Conservation (phyloP, 2,888 invertebrate species). For the Lycia hirtaria region DNA sequence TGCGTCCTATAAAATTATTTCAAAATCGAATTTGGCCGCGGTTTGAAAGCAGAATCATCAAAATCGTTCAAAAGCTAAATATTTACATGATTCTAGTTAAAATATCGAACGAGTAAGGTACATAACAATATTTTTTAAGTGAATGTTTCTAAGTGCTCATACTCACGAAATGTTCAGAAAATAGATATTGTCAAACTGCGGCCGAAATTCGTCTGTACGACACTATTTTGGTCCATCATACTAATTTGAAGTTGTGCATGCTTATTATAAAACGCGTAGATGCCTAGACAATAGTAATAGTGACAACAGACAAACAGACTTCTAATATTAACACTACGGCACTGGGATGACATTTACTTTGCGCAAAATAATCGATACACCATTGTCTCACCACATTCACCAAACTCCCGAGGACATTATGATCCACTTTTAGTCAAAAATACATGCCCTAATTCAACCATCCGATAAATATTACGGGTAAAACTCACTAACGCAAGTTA, state of each 20-base stretch:
- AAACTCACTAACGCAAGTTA: slow-evolving; percentile 53
- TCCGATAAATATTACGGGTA: slow-evolving; percentile 40
- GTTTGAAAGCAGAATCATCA: neutral
- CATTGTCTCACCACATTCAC: slow-evolving; percentile 84
- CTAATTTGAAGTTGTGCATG: slow-evolving; percentile 76
- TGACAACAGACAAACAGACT: slow-evolving; percentile 81
- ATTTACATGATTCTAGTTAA: neutral
- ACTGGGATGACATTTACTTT: slow-evolving; percentile 84
- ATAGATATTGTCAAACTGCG: slow-evolving; percentile 69
- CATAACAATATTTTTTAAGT: no score
- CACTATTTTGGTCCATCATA: slow-evolving; percentile 80
- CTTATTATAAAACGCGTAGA: slow-evolving; percentile 83
- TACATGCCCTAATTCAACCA: slow-evolving; percentile 45
- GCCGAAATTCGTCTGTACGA: slow-evolving; percentile 65
- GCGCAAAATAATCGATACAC: slow-evolving; percentile 85
- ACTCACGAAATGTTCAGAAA: slow-evolving; percentile 63
- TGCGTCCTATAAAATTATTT: neutral
- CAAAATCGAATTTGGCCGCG: neutral
- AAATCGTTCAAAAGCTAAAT: neutral
- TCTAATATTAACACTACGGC: slow-evolving; percentile 84
- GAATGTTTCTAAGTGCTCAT: slow-evolving; percentile 16
- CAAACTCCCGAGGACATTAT: slow-evolving; percentile 68
- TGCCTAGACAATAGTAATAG: slow-evolving; percentile 83
- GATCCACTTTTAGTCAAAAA: slow-evolving; percentile 53
- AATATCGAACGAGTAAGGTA: neutral